phyloP scores from a whole-genome alignment of 2,797 vertebrate species.

The Moxostoma hubbsi region DNA sequence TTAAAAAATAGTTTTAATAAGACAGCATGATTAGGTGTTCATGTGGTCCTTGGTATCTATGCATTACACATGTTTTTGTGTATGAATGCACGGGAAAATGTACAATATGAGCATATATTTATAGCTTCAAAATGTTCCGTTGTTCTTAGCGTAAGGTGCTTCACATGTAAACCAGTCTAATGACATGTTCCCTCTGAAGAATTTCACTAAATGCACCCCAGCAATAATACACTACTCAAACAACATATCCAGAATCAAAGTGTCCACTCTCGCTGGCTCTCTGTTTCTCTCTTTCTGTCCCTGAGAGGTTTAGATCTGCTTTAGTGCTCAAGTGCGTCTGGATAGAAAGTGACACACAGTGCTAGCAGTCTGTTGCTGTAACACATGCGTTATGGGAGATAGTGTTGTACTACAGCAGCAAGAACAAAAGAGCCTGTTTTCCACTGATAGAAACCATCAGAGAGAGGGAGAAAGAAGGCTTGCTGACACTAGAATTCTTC shows the following conservation, averaged over 20 bases:
- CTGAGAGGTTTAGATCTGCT: slow-evolving; percentile 39
- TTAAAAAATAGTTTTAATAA: slow-evolving; percentile 1
- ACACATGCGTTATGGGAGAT: slow-evolving; percentile 71
- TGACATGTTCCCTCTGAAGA: too few species aligned
- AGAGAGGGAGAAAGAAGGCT: slow-evolving; percentile 51
- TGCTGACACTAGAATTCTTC: slow-evolving; percentile 78
- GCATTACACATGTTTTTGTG: background rate
- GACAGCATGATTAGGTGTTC: slow-evolving; percentile 5
- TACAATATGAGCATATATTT: background rate
- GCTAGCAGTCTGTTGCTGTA: slow-evolving; percentile 60
- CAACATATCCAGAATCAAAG: background rate
- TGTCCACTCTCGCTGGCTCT: background rate
- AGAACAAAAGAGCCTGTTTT: slow-evolving; percentile 68
- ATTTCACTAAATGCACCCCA: too few species aligned
- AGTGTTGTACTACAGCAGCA: slow-evolving; percentile 69
- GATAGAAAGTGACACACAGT: slow-evolving; percentile 70
- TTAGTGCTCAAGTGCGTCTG: slow-evolving; percentile 42
- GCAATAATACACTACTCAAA: too few species aligned
- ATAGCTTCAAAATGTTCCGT: background rate
- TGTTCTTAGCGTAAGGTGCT: background rate
- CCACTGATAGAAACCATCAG: slow-evolving; percentile 64
- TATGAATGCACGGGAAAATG: too few species aligned
- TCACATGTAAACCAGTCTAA: too few species aligned
- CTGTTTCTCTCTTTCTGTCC: slow-evolving; percentile 9
- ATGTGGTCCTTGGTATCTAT: background rate